Percentiles rank a stretch among this genome's conserved stretches.
Conservation (phyloP, 2,797 vertebrate species). For the Holocentrus rufus region DNA sequence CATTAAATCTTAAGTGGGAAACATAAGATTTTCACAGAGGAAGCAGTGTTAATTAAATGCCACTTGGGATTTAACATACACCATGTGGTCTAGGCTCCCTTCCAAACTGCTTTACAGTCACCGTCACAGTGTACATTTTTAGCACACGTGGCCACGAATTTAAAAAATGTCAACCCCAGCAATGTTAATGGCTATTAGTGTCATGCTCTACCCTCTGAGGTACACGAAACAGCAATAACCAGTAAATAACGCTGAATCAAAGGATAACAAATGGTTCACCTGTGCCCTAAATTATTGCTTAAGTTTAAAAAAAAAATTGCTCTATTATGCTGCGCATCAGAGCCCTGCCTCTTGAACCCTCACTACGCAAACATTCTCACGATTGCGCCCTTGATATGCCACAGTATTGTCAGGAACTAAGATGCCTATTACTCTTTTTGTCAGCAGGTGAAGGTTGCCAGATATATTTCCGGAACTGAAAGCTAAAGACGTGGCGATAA, state of each 20-base stretch:
- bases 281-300: not conserved
- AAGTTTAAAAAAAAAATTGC: not conserved
- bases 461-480: constrained; percentile 52
- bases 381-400: not conserved
- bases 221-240: no score
- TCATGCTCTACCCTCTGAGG: not conserved
- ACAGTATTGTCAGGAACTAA: constrained; percentile 26
- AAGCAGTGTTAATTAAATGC: constrained; percentile 19
- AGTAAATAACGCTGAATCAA: no score
- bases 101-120: constrained; percentile 4
- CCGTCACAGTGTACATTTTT: constrained; percentile 11
- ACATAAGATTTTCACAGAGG: constrained; percentile 8
- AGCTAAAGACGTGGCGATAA: constrained; percentile 60
- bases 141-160: not conserved
- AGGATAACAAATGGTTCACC: not conserved
- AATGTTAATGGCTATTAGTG: not conserved
- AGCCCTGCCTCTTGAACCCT: no score
- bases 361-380: constrained; percentile 2
- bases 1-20: constrained; percentile 4
- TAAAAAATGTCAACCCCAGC: not conserved
- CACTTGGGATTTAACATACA: constrained; percentile 29
- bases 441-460: constrained; percentile 57
- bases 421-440: constrained; percentile 36
- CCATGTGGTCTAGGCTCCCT: constrained; percentile 27
- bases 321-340: not conserved